A percentile compares a stretch with the other conserved stretches of the same genome.
phyloP scores from a whole-genome alignment of 2,888 invertebrate species.

The Glaucopsyche alexis region DNA sequence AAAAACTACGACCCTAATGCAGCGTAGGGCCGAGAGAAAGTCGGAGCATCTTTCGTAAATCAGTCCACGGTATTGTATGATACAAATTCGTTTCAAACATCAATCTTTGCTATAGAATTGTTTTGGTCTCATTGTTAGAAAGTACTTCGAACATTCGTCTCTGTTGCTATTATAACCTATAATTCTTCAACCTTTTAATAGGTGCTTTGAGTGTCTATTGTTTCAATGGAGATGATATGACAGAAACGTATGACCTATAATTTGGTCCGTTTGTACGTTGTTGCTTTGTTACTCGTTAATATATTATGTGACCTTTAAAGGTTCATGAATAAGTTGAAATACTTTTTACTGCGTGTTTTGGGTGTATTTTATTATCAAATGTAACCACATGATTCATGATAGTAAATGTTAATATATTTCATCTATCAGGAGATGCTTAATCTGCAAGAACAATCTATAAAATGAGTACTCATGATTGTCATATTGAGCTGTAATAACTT shows the following conservation, averaged over 20 bases:
- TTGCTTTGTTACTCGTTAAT: slow-evolving; percentile 21
- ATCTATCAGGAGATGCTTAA: neutral
- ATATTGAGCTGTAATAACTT: slow-evolving; percentile 21
- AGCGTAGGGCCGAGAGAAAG: slow-evolving; percentile 73
- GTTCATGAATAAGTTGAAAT: neutral
- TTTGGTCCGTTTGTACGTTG: neutral
- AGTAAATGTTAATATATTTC: neutral
- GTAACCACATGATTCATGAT: neutral
- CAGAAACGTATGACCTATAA: slow-evolving; percentile 15
- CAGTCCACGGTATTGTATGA: slow-evolving; percentile 59
- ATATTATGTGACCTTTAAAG: slow-evolving; percentile 8
- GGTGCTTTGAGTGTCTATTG: slow-evolving; percentile 32
- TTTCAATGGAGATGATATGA: slow-evolving; percentile 33
- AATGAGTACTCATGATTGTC: slow-evolving; percentile 10
- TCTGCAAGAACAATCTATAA: neutral
- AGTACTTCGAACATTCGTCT: slow-evolving; percentile 42
- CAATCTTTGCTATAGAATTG: slow-evolving; percentile 57
- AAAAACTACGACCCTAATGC: slow-evolving; percentile 51
- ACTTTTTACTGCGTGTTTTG: neutral
- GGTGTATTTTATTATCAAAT: neutral
- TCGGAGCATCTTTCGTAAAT: slow-evolving; percentile 63
- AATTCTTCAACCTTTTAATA: slow-evolving; percentile 38
- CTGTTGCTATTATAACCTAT: slow-evolving; percentile 38
- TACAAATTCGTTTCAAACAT: slow-evolving; percentile 61
- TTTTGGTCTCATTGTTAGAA: slow-evolving; percentile 56